phyloP scores from a whole-genome alignment of 2,888 invertebrate genomes.

The Aradus depressus region DNA sequence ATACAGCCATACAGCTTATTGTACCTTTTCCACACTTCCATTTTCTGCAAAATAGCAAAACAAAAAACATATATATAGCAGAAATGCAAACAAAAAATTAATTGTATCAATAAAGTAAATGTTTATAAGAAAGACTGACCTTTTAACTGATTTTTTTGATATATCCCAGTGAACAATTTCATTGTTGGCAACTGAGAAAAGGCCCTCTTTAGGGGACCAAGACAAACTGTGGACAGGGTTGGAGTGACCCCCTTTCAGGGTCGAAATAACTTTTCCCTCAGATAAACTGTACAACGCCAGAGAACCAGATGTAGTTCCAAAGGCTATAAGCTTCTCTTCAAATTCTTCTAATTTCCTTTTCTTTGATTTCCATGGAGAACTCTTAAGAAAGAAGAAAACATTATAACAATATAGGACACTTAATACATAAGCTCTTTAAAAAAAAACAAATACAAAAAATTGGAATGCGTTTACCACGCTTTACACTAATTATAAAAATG shows the following conservation, averaged over 20 bases:
- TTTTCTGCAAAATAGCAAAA: conserved; percentile 40
- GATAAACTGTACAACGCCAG: conserved; percentile 59
- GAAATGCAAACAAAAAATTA: not conserved
- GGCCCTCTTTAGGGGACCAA: conserved; percentile 44
- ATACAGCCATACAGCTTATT: conserved; percentile 37
- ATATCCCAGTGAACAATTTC: conserved; percentile 48
- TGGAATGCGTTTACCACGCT: no score
- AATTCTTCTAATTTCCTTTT: conserved; percentile 34
- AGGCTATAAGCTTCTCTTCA: conserved; percentile 46
- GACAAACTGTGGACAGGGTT: conserved; percentile 43
- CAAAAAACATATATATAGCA: not conserved
- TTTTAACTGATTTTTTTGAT: conserved; percentile 39
- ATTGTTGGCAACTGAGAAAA: conserved; percentile 45
- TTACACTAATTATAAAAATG: no score
- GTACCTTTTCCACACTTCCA: conserved; percentile 51
- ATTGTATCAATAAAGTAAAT: conserved; percentile 22
- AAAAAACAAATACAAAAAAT: no score
- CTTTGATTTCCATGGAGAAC: conserved; percentile 20
- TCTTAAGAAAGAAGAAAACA: conserved; percentile 9
- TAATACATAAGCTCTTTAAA: no score
- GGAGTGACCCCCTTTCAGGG: conserved; percentile 43
- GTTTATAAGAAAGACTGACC: conserved; percentile 40
- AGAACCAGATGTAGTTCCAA: conserved; percentile 62
- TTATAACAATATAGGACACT: not conserved
- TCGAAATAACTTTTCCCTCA: conserved; percentile 50